Percentiles rank a stretch among this genome's conserved stretches.
Evolutionary conservation across 2,797 vertebrate species (phyloP).

Genomic region (Ciconia nigra): DNA sequence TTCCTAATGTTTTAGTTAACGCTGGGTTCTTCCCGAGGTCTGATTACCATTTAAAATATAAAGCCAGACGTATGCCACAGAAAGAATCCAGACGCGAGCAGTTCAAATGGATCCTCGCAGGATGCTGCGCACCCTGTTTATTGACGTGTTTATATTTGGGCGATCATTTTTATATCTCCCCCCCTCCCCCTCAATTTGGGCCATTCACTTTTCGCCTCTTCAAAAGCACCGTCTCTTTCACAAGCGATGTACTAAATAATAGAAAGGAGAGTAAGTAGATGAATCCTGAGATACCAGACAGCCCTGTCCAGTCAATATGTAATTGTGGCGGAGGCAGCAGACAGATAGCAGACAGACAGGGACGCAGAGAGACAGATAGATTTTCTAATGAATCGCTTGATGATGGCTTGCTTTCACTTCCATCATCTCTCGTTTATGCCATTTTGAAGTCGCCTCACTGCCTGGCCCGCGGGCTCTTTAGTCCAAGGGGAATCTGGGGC

Average conservation of each 20-base stretch:
- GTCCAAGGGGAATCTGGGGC: neutral
- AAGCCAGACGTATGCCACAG: conserved; percentile 27
- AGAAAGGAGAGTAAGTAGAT: conserved; percentile 9
- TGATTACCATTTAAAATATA: conserved; percentile 36
- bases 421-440: neutral
- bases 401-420: conserved; percentile 14
- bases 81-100: conserved; percentile 39
- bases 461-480: neutral
- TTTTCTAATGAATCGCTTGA: conserved; percentile 41
- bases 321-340: conserved; percentile 37
- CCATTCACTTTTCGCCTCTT: neutral
- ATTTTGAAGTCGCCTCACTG: conserved; percentile 10
- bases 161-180: neutral
- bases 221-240: neutral
- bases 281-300: conserved; percentile 2
- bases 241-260: conserved; percentile 15
- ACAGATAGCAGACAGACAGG: conserved; percentile 53
- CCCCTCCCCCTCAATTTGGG: neutral
- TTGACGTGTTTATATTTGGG: conserved; percentile 32
- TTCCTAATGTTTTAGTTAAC: conserved; percentile 46
- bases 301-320: neutral
- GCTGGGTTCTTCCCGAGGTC: neutral
- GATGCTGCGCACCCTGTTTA: conserved; percentile 19
- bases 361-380: conserved; percentile 31
- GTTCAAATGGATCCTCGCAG: conserved; percentile 38